Conservation (phyloP, 2,888 invertebrate species). For the Diplolepis rosae region DNA sequence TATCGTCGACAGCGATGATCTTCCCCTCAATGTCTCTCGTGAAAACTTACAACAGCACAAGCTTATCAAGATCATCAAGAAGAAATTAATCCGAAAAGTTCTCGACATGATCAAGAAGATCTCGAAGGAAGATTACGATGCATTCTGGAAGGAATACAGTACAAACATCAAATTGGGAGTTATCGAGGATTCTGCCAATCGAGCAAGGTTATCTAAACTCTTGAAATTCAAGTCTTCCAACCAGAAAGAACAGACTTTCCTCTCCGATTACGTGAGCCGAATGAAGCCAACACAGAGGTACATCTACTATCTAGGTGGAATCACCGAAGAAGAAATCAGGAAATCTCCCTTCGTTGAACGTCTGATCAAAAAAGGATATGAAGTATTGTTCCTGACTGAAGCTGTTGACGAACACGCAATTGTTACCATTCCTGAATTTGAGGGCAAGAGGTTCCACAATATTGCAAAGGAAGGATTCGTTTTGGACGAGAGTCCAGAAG, state of each 20-base stretch:
- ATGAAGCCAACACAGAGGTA: constrained; percentile 97
- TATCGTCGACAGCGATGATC: constrained; percentile 98
- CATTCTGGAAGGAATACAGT: constrained; percentile 99
- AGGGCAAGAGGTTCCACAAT: constrained; percentile 99
- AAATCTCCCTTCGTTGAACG: constrained; percentile 97
- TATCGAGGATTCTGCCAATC: constrained; percentile 98
- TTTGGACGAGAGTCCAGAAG: constrained; percentile 80
- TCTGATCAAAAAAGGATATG: constrained; percentile 92
- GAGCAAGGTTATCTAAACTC: constrained; percentile 95
- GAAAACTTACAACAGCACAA: constrained; percentile 99
- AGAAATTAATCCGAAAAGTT: constrained; percentile 97
- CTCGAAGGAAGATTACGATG: constrained; percentile 88
- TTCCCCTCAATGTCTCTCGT: constrained; percentile 97
- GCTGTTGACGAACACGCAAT: constrained; percentile 99
- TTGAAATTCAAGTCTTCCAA: constrained; percentile 92
- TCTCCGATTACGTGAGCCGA: constrained; percentile 92
- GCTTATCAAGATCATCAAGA: constrained; percentile 98
- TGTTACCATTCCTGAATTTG: constrained; percentile 96
- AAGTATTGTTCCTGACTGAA: constrained; percentile 95
- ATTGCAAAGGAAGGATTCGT: constrained; percentile 98
- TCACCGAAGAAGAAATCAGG: constrained; percentile 88
- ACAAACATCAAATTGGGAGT: constrained; percentile 98
- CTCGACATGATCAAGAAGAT: constrained; percentile 99
- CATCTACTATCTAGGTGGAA: constrained; percentile 97
- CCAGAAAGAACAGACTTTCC: constrained; percentile 80